Percentiles rank a stretch among this genome's conserved stretches.
Evolutionary conservation across 1,140 invertebrate species (phyloP).

Genomic region (Druon quercuslanigerum): DNA sequence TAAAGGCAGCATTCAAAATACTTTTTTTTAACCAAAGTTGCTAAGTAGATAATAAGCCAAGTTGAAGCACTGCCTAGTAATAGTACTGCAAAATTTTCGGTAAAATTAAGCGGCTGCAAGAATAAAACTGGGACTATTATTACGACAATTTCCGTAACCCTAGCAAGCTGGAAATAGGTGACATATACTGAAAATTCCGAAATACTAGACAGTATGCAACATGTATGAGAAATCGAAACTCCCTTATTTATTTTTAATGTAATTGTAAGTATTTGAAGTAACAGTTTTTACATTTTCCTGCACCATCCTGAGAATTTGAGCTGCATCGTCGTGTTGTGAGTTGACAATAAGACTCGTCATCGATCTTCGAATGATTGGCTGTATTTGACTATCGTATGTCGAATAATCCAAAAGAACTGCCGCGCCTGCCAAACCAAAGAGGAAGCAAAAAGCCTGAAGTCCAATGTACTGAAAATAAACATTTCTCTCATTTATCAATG

Average conservation of each 20-base stretch:
- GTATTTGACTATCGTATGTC: constrained; percentile 85
- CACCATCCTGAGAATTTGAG: constrained; percentile 82
- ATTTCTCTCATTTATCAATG: constrained; percentile 29
- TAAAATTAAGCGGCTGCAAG: no score
- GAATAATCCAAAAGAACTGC: constrained; percentile 87
- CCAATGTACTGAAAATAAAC: constrained; percentile 80
- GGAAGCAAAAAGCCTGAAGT: constrained; percentile 82
- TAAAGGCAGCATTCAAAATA: no score
- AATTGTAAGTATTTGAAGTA: not conserved
- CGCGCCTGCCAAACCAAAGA: constrained; percentile 84
- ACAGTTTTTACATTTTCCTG: constrained; percentile 87
- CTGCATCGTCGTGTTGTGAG: constrained; percentile 80
- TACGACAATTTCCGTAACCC: no score
- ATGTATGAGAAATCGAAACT: no score
- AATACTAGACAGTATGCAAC: no score
- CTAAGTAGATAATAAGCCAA: no score
- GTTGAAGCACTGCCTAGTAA: no score
- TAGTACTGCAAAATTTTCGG: no score
- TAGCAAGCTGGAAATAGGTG: no score
- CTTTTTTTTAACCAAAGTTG: no score
- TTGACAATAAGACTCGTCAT: constrained; percentile 84
- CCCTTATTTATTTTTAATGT: not conserved
- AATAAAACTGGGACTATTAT: no score
- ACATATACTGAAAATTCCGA: no score
- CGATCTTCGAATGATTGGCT: constrained; percentile 82